phyloP scores from a whole-genome alignment of 2,797 vertebrate species.

The Poeciliopsis gracilis region DNA sequence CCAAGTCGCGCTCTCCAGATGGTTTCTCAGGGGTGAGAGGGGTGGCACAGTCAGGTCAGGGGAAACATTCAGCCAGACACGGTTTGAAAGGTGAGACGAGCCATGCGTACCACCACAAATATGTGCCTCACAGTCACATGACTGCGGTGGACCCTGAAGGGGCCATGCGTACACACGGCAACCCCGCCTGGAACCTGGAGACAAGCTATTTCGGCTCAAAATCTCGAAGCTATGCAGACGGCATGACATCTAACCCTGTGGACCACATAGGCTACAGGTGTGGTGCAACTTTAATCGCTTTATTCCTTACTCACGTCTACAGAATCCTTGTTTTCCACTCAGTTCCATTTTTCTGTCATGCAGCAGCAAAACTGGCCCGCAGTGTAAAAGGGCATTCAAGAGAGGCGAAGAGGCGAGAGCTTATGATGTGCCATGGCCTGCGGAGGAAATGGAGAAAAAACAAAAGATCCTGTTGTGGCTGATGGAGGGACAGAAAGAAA shows the following conservation, averaged over 20 bases:
- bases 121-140: conserved; percentile 86
- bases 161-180: conserved; percentile 76
- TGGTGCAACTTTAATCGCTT: conserved; percentile 12
- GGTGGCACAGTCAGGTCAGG: conserved; percentile 73
- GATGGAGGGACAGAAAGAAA: conserved; percentile 97
- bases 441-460: conserved; percentile 91
- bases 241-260: conserved; percentile 66
- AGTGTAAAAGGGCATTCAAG: conserved; percentile 86
- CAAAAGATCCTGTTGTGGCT: conserved; percentile 98
- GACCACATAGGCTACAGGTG: conserved; percentile 87
- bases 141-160: conserved; percentile 81
- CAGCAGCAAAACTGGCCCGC: conserved; percentile 84
- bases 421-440: conserved; percentile 81
- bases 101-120: conserved; percentile 88
- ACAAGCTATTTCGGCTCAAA: conserved; percentile 84
- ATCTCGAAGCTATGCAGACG: conserved; percentile 87
- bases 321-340: neutral
- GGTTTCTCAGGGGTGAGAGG: conserved; percentile 78
- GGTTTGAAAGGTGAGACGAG: conserved; percentile 80
- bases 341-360: neutral
- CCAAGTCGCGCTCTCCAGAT: conserved; percentile 90
- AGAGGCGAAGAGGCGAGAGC: conserved; percentile 82
- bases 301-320: neutral
- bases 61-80: conserved; percentile 84
- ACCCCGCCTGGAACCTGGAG: conserved; percentile 84